Conservation (phyloP, 2,888 invertebrate genomes). For the Phortica magna region DNA sequence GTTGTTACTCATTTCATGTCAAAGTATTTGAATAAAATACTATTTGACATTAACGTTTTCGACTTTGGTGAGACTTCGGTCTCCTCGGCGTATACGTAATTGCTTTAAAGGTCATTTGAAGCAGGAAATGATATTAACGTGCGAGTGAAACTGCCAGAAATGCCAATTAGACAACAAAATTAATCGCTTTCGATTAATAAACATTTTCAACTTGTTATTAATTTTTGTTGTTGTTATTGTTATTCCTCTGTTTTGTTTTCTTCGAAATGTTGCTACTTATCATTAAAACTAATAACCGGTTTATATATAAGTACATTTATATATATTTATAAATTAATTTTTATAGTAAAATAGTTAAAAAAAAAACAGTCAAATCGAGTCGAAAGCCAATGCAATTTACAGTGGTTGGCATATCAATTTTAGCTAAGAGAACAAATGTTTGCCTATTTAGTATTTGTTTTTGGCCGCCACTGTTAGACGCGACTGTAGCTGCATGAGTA, state of each 20-base stretch:
- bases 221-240: neutral
- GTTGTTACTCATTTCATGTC: conserved; percentile 23
- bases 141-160: conserved; percentile 17
- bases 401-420: neutral
- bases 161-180: conserved; percentile 58
- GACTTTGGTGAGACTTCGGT: too few relatives aligned
- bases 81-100: too few relatives aligned
- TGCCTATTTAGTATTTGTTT: too few relatives aligned
- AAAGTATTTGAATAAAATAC: neutral
- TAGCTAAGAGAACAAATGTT: neutral
- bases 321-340: neutral
- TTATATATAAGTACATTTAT: neutral
- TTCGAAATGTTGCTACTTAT: neutral
- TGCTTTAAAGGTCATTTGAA: conserved; percentile 13
- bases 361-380: neutral
- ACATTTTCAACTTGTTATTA: conserved; percentile 29
- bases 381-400: neutral
- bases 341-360: neutral
- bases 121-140: conserved; percentile 6
- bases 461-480: too few relatives aligned
- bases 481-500: too few relatives aligned
- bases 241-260: conserved; percentile 29
- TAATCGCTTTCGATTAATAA: conserved; percentile 63
- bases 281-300: neutral
- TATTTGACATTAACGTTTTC: too few relatives aligned